Conservation (phyloP, 1,140 invertebrate species). For the Nasonia giraulti region DNA sequence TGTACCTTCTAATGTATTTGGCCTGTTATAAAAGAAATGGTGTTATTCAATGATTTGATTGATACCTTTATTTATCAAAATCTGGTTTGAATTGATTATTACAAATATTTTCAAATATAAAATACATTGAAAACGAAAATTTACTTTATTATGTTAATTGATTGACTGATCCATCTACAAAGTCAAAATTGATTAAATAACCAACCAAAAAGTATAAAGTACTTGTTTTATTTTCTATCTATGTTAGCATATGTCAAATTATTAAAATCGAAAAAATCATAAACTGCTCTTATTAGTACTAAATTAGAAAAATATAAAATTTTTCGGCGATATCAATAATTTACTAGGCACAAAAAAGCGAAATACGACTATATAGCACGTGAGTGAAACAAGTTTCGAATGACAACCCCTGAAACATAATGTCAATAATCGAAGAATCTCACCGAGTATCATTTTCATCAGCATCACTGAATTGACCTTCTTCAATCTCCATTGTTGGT, state of each 20-base stretch:
- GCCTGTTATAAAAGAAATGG: slow-evolving; percentile 57
- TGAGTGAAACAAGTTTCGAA: slow-evolving; percentile 1
- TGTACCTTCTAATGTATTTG: slow-evolving; percentile 60
- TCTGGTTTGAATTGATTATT: no score
- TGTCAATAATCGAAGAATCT: neutral
- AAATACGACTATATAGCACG: slow-evolving; percentile 15
- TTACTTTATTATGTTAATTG: no score
- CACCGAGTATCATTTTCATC: slow-evolving; percentile 62
- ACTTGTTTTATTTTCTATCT: no score
- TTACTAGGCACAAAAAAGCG: neutral
- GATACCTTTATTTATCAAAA: no score
- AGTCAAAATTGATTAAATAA: no score
- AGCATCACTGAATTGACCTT: slow-evolving; percentile 71
- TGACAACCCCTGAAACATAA: slow-evolving; percentile 37
- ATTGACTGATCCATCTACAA: no score
- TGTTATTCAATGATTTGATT: neutral
- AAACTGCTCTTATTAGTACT: no score
- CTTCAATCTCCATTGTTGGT: slow-evolving; percentile 54
- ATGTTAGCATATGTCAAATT: no score
- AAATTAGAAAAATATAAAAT: neutral
- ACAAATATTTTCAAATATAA: no score
- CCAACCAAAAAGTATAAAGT: no score
- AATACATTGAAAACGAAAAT: no score
- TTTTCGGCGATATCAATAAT: neutral
- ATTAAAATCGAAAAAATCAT: no score